Evolutionary conservation across 2,797 vertebrate genomes (phyloP), one percentile per base, ranked within the genome.

Genomic region (Oryzias sinensis): DNA sequence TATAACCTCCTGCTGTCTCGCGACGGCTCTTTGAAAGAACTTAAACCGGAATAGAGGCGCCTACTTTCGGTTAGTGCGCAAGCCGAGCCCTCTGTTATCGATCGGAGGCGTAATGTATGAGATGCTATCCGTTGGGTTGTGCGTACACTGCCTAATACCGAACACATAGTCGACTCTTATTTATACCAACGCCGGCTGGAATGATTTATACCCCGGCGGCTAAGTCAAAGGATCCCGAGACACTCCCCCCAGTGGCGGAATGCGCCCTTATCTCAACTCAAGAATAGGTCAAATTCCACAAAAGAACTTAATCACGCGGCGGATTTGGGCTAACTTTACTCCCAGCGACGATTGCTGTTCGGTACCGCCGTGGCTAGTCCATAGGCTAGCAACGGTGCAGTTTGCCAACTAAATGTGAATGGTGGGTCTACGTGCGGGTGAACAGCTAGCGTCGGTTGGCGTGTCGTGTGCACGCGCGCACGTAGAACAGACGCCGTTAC

Each of bases 101-200:
- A 8, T 41, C 67, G 4, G n/a, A 70, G 49, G 7, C 70, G 22
- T 0, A 77, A 67, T 24, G 76, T 16, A 16, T 53, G 22, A 61
- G 81, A 62, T 65, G 88, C 57, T 54, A 29, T 51, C 20, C 59
- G 78, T 0, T 56, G 79, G 0, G 46, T 42, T 0, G 74, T 57
- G 0, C 17, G 81, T 14, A 62, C 17, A 6, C 68, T 55, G 16
- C 11, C 46, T 1, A 85, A n/a, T 0, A 82, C 40, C 15, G 75
- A 87, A 46, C 77, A 80, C 88, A 90, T 89, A 6, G 22, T 64
- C 3, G 6, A 11, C 5, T 1, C 2, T 33, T 0, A 29, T 48
- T 27, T 6, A 42, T 27, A 41, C 16, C 47, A 14, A 0, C 20
- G 20, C 20, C 0, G 9, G 9, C 13, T 1, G 2, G 3, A 29